Conservation (phyloP, 2,113 vertebrate species). For the Crotalus horridus region DNA sequence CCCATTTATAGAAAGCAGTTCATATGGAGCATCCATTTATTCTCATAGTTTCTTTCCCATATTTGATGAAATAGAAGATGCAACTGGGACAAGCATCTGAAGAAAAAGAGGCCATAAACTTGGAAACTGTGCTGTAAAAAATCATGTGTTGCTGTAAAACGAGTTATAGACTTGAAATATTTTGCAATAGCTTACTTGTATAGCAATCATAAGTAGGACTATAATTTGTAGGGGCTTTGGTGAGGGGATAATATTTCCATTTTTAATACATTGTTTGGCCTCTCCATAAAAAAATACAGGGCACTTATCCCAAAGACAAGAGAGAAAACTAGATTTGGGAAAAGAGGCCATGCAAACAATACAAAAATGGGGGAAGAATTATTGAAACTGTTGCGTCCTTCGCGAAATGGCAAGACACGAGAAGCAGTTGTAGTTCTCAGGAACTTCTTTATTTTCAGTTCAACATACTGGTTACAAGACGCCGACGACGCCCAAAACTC, state of each 20-base stretch:
- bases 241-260: conserved; percentile 37
- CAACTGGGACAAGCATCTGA: conserved; percentile 65
- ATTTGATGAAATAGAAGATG: conserved; percentile 76
- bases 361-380: conserved; percentile 12
- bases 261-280: conserved; percentile 45
- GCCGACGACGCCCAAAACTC: too few species aligned
- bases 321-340: conserved; percentile 17
- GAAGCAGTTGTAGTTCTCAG: too few species aligned
- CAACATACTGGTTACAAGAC: too few species aligned
- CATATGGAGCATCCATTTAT: conserved; percentile 77
- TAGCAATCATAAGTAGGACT: conserved; percentile 37
- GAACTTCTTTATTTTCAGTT: too few species aligned
- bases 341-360: conserved; percentile 10
- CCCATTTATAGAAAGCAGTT: conserved; percentile 60
- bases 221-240: conserved; percentile 53
- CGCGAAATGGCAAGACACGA: too few species aligned
- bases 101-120: conserved; percentile 69
- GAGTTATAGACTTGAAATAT: conserved; percentile 62
- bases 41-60: conserved; percentile 74
- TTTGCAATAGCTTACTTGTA: conserved; percentile 47
- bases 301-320: conserved; percentile 32
- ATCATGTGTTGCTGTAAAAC: conserved; percentile 58
- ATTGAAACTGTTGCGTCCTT: too few species aligned
- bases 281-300: conserved; percentile 46
- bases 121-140: conserved; percentile 63